A percentile compares a stretch with the other conserved stretches of the same genome.
Evolutionary conservation across 2,797 vertebrate species (phyloP).

Genomic region (Orientallactaga sibirica): DNA sequence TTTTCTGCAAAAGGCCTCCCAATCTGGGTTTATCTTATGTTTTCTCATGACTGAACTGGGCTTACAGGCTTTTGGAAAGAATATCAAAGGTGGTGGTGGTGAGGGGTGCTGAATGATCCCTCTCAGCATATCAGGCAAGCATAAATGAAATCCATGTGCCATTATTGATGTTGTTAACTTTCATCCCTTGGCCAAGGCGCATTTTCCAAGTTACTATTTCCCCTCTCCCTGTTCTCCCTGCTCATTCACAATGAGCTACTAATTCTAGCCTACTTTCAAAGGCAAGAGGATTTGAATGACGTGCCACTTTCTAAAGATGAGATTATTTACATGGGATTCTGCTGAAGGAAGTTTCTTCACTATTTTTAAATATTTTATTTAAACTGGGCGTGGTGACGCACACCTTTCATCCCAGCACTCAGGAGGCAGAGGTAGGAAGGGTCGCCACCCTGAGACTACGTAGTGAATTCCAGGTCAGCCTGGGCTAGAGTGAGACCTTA

Average conservation of each 20-base stretch:
- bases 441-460: too few species aligned
- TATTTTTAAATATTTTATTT: too few species aligned
- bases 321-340: neutral
- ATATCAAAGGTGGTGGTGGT: neutral
- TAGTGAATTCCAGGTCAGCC: too few species aligned
- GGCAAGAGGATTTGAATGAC: neutral
- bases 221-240: neutral
- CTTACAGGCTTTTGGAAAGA: slow-evolving; percentile 18
- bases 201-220: neutral
- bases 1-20: neutral
- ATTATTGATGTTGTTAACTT: neutral
- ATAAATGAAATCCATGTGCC: neutral
- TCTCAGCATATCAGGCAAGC: neutral
- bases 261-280: neutral
- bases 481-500: too few species aligned
- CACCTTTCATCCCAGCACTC: too few species aligned
- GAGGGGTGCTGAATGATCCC: neutral
- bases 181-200: neutral
- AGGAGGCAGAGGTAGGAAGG: too few species aligned
- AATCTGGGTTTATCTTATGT: neutral
- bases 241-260: neutral
- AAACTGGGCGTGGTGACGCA: too few species aligned
- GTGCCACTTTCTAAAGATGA: neutral
- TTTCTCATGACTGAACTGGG: slow-evolving; percentile 34
- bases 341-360: neutral